phyloP scores from a whole-genome alignment of 2,113 vertebrate genomes.

The Axis porcinus region DNA sequence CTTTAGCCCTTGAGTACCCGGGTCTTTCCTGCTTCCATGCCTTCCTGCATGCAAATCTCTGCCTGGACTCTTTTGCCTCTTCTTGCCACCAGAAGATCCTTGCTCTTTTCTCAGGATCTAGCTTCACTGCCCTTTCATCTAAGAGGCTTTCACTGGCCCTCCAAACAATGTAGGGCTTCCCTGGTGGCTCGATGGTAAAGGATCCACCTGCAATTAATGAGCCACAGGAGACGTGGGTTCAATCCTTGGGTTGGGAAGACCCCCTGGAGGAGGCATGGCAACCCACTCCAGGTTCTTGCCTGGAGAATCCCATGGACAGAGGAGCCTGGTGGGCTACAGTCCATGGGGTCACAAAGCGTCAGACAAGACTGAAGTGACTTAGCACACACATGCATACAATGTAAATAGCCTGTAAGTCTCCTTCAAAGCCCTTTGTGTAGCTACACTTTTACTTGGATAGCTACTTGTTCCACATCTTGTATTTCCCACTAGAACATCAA shows the following conservation, averaged over 20 bases:
- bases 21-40: neutral
- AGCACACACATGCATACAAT: neutral
- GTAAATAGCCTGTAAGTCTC: neutral
- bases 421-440: neutral
- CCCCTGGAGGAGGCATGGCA: neutral
- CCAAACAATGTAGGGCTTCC: neutral
- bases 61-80: neutral
- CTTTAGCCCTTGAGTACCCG: rapidly evolving
- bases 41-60: neutral
- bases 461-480: neutral
- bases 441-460: neutral
- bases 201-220: neutral
- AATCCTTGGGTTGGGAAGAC: neutral
- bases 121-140: neutral
- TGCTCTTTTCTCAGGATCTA: neutral
- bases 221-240: neutral
- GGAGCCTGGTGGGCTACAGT: neutral
- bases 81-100: neutral
- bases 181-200: rapidly evolving
- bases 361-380: neutral
- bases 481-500: neutral
- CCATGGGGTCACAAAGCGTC: neutral
- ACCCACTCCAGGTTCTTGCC: neutral
- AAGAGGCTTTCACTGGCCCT: neutral
- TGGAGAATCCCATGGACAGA: neutral